Base-by-base conservation (phyloP, 2,888 invertebrate species). In the Chymomyza procnemis region DNA sequence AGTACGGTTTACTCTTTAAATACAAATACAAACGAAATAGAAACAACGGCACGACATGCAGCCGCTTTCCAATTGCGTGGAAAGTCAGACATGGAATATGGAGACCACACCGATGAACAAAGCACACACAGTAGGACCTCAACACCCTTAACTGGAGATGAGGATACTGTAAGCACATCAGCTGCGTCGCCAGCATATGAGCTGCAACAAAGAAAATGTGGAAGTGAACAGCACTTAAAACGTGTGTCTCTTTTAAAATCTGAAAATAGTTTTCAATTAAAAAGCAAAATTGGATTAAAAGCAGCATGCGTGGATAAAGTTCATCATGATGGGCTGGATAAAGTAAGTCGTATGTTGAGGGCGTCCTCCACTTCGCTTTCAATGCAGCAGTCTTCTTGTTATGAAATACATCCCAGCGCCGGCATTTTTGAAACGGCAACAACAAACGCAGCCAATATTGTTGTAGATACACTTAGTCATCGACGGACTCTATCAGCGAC, bases 81-180 rank as follows among this genome's bases (percentile, higher is more conserved):
- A 41, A 41, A 5, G 34, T 41, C 14, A 22, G 71, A 84, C 58
- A 80, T 84, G 54, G 88, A 89, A 69, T 57, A 57, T 19, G 80
- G 78, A 19, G 83, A 80, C 2, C 85, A 78, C 9, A 80, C 85
- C n/a, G 83, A 86, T 22, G 78, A 80, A 3, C 76, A 78, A 56
- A 84, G 86, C 69, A 86, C 86, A 22, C 78, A 71, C 67, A 84
- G 83, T 69, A 87, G 80, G 75, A 89, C 88, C 52, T 90, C 90
- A 4, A 89, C 90, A 64, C 89, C 88, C 14, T 89, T 90, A 18
- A 89, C 90, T 9, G 90, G 89, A n/a, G 89, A 88, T 71, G 81
- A 87, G 48, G 78, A 79, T 21, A 75, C 86, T 50, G 64, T 78
- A 59, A 79, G 69, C 64, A 80, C 84, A n/a, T 47, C 79, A 61